phyloP scores from a whole-genome alignment of 23 tunicate genomes.

The Ciona savignyi region DNA sequence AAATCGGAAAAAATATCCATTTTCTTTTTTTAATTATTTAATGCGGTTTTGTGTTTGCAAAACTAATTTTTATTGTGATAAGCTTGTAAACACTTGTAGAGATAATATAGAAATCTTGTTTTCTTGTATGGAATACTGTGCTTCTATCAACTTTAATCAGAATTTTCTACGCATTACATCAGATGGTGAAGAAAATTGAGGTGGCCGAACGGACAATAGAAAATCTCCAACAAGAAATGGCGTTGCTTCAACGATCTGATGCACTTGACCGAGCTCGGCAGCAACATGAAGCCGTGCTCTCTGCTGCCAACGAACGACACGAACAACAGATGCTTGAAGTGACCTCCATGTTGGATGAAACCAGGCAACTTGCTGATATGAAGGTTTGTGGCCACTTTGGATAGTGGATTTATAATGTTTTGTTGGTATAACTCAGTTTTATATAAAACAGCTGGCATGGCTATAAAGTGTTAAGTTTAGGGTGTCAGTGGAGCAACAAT shows the following conservation, averaged over 20 bases:
- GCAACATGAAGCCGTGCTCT: constrained; percentile 75
- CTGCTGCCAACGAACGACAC: constrained; percentile 49
- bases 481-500: background rate
- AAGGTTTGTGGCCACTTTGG: constrained; percentile 19
- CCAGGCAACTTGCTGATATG: constrained; percentile 39
- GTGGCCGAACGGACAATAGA: constrained; percentile 79
- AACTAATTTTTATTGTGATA: too few species aligned
- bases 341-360: constrained; percentile 69
- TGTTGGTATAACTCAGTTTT: background rate
- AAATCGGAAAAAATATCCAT: too few species aligned
- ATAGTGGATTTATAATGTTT: background rate
- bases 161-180: background rate
- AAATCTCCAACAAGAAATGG: constrained; percentile 66
- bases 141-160: background rate
- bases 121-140: too few species aligned
- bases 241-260: constrained; percentile 65
- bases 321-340: constrained; percentile 74
- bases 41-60: background rate
- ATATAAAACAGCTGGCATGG: too few species aligned
- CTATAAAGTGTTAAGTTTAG: too few species aligned
- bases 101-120: background rate
- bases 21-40: background rate
- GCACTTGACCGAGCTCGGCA: constrained; percentile 79
- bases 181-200: constrained; percentile 51
- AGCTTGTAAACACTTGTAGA: too few species aligned